phyloP scores from a whole-genome alignment of 2,113 vertebrate species.

The Anguilla japonica region DNA sequence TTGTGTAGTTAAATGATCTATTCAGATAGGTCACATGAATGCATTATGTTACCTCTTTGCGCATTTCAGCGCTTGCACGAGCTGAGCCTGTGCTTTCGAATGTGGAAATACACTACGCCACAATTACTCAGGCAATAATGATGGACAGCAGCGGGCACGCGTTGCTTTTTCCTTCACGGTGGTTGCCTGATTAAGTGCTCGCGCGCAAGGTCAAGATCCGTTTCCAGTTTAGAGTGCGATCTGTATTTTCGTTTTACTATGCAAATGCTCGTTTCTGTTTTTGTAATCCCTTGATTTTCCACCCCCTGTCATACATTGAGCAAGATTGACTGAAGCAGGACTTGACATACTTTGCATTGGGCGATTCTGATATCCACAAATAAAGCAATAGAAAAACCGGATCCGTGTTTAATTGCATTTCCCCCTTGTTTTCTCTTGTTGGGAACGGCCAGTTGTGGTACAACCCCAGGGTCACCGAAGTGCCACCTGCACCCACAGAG shows the following conservation, averaged over 20 bases:
- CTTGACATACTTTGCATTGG: neutral
- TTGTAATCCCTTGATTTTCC: neutral
- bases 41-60: neutral
- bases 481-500: neutral
- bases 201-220: constrained; percentile 8
- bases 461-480: neutral
- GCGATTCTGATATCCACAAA: neutral
- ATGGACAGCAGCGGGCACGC: neutral
- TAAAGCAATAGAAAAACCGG: constrained; percentile 7
- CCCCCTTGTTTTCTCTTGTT: neutral
- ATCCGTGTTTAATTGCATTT: constrained; percentile 3
- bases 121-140: neutral
- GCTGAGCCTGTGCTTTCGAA: neutral
- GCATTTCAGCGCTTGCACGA: neutral
- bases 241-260: neutral
- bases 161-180: neutral
- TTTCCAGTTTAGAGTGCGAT: constrained; percentile 1
- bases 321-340: neutral
- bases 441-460: neutral
- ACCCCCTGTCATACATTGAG: constrained; percentile 12
- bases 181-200: neutral
- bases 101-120: neutral
- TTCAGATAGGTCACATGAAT: neutral
- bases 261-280: constrained; percentile 8
- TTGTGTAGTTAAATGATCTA: neutral